A percentile compares a stretch with the other conserved stretches of the same genome.
phyloP scores from a whole-genome alignment of 2,797 vertebrate species.

The Etheostoma nigrum region DNA sequence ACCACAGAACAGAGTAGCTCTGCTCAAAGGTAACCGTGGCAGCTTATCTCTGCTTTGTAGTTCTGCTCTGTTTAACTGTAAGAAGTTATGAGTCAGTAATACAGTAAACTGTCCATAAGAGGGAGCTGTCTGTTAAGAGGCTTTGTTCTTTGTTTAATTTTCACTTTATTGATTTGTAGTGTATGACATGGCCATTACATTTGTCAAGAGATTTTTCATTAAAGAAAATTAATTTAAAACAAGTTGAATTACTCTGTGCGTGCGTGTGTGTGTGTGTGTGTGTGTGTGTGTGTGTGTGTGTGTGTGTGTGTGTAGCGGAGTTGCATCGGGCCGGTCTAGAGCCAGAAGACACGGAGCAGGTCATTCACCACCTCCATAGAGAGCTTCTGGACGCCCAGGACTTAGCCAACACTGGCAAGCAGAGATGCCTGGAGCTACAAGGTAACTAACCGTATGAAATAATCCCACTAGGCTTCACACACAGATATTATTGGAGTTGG shows the following conservation, averaged over 20 bases:
- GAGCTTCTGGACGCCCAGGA: conserved; percentile 96
- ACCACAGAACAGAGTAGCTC: conserved; percentile 92
- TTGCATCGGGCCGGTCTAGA: conserved; percentile 91
- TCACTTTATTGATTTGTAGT: background rate
- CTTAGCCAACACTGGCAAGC: conserved; percentile 95
- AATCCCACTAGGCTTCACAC: no score
- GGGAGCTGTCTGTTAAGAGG: background rate
- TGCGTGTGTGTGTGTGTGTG: conserved; percentile 16
- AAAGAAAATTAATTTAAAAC: background rate
- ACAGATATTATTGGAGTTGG: background rate
- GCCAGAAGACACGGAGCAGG: conserved; percentile 91
- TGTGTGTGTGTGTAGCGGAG: conserved; percentile 85
- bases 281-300: conserved; percentile 10
- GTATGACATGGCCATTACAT: background rate
- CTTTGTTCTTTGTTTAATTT: background rate
- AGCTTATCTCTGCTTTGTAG: background rate
- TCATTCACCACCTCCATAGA: conserved; percentile 93
- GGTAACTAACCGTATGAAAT: conserved; percentile 78
- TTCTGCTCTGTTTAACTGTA: background rate
- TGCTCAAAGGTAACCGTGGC: conserved; percentile 91
- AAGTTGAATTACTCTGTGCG: background rate
- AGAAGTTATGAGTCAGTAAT: background rate
- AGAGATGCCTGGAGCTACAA: conserved; percentile 97
- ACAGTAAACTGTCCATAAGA: background rate
- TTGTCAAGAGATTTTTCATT: background rate